Conservation (phyloP, 2,797 vertebrate species). For the Echiichthys vipera region DNA sequence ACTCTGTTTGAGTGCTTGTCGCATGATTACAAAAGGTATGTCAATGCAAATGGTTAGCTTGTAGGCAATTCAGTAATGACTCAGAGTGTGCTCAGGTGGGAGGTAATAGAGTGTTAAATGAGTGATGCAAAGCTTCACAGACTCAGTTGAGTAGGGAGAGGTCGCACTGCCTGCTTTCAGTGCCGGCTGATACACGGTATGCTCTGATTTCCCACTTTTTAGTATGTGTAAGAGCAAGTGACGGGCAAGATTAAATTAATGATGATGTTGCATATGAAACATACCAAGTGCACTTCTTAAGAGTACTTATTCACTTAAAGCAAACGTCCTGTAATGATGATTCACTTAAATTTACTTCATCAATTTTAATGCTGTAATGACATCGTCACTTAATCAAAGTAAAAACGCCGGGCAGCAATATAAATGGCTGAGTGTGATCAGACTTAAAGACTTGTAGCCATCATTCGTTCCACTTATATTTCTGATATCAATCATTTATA, state of each 20-base stretch:
- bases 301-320: conserved; percentile 73
- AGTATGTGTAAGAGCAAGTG: conserved; percentile 47
- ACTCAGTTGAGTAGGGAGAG: conserved; percentile 42
- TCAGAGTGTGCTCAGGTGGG: conserved; percentile 74
- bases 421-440: conserved; percentile 59
- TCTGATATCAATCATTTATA: conserved; percentile 56
- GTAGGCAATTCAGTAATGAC: conserved; percentile 76
- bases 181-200: conserved; percentile 18
- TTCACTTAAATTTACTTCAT: conserved; percentile 77
- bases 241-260: conserved; percentile 51
- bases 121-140: conserved; percentile 70
- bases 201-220: conserved; percentile 28
- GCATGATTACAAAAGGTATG: conserved; percentile 58
- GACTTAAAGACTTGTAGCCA: conserved; percentile 61
- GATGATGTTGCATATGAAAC: conserved; percentile 64
- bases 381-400: conserved; percentile 74
- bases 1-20: conserved; percentile 34
- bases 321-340: conserved; percentile 71
- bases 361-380: conserved; percentile 79
- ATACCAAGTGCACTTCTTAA: conserved; percentile 46
- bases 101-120: conserved; percentile 80
- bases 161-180: conserved; percentile 32
- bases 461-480: conserved; percentile 51
- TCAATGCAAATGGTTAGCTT: conserved; percentile 73
- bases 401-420: conserved; percentile 61